These are phyloP conservation scores for Zootermopsis nevadensis DNA, from an alignment of 2,888 invertebrate species.

Conservation along the genomic window DNA sequence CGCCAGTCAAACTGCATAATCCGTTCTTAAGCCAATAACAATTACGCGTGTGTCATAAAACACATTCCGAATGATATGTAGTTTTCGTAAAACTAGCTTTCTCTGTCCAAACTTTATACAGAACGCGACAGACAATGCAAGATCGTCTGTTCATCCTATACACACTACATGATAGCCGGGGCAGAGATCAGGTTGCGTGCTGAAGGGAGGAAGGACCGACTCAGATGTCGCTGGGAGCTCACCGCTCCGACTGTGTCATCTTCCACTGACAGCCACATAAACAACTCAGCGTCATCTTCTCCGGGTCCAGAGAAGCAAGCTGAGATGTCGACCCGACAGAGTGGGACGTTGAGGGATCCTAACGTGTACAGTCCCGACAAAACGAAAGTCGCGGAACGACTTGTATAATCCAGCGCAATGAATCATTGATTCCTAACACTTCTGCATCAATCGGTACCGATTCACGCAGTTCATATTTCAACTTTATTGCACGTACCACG, in stretches of 20 bases:
- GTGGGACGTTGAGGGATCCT: background rate
- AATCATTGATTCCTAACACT: too few relatives aligned
- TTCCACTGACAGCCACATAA: constrained; percentile 49
- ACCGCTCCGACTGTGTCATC: constrained; percentile 36
- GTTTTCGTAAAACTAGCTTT: too few relatives aligned
- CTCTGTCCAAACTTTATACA: background rate
- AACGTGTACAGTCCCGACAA: background rate
- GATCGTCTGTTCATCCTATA: background rate
- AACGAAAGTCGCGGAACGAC: too few relatives aligned
- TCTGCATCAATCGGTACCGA: too few relatives aligned
- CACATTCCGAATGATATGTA: too few relatives aligned
- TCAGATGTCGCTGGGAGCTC: constrained; percentile 28
- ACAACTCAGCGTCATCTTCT: constrained; percentile 37
- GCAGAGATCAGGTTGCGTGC: constrained; percentile 35
- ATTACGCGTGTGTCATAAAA: too few relatives aligned
- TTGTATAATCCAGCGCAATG: too few relatives aligned
- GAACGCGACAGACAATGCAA: background rate
- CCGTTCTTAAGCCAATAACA: too few relatives aligned
- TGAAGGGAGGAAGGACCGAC: constrained; percentile 41
- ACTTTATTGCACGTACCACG: too few relatives aligned
- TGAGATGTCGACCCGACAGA: background rate
- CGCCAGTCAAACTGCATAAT: too few relatives aligned
- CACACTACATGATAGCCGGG: constrained; percentile 31
- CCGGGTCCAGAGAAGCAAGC: background rate
- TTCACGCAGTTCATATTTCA: too few relatives aligned